These are phyloP conservation scores for Agriotes lineatus DNA, from an alignment of 2,888 invertebrate species.

Conservation along the genomic window DNA sequence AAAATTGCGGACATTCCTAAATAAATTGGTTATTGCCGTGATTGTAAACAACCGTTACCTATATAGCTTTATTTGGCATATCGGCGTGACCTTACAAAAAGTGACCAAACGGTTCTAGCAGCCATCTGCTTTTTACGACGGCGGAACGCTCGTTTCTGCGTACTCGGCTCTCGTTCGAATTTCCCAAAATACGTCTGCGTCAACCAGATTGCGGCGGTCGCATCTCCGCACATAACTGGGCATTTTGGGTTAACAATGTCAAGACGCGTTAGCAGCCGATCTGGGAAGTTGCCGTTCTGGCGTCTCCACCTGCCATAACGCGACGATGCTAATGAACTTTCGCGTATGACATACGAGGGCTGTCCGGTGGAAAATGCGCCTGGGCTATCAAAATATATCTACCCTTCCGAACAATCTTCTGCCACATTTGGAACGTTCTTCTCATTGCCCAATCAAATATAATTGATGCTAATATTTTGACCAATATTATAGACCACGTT, in stretches of 20 bases:
- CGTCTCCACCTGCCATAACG: slow-evolving; percentile 48
- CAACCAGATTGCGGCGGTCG: background rate
- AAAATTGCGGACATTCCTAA: slow-evolving; percentile 15
- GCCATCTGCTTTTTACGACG: slow-evolving; percentile 9
- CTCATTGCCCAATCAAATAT: too few relatives aligned
- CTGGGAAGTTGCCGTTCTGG: too few relatives aligned
- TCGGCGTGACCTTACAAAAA: slow-evolving; percentile 2
- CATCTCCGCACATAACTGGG: background rate
- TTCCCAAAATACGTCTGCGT: slow-evolving; percentile 1
- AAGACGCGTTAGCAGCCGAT: background rate
- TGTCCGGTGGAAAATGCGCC: too few relatives aligned
- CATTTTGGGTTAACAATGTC: background rate
- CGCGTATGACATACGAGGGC: slow-evolving; percentile 46
- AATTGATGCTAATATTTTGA: too few relatives aligned
- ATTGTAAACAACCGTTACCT: slow-evolving; percentile 7
- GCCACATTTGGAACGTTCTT: too few relatives aligned
- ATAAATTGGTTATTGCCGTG: slow-evolving; percentile 1
- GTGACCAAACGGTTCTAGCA: slow-evolving; percentile 1
- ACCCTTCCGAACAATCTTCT: too few relatives aligned
- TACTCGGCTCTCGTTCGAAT: background rate
- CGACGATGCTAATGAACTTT: slow-evolving; percentile 56
- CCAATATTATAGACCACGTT: too few relatives aligned
- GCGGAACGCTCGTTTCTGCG: background rate
- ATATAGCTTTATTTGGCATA: slow-evolving; percentile 3
- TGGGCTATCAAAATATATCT: too few relatives aligned